Base-by-base conservation (phyloP, 2,888 invertebrate genomes). In the Dasypolia templi region DNA sequence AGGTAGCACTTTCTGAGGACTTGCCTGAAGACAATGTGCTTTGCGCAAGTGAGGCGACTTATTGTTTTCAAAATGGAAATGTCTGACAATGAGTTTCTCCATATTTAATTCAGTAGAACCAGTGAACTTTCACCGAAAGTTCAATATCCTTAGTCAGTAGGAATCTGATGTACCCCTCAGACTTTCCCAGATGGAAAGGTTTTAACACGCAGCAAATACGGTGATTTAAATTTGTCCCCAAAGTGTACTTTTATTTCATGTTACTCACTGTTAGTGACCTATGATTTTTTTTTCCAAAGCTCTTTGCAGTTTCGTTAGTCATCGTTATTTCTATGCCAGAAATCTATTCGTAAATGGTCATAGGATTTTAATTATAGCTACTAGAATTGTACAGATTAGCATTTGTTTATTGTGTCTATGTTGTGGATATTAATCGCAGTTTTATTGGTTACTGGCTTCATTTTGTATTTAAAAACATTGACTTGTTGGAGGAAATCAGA, bases 321-420 rank as follows among this genome's bases (percentile, higher is more conserved):
- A 81, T 77, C 63, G 56, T 55, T 76, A 76, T 79, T 81, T 81
- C 26, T 66, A 67, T 67, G 75, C 39, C 67, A 68, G 68, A 69
- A 58, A 70, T 56, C 63, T 56, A 59, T 69, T 77, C 69, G 7
- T 75, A 83, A 70, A 79, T 35, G 59, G 75, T 39, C 75, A 56
- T 35, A 51, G 19, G 49, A 75, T 81, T 81, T 83, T 83, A 79
- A n/a, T 75, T 75, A 61, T 59, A 64, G 42, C 67, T 58, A 62
- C 75, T 71, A 82, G 35, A 62, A 76, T 58, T 62, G 26, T 80
- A 9, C 5, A 42, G 63, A 83, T 68, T 83, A 51, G 61, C 58
- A 62, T 83, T 65, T 68, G 66, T 68, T 66, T 62, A 71, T 62
- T 56, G 64, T 51, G 51, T 42, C 44, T 63, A 19, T 64, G 63